Conservation (phyloP, 2,797 vertebrate species). For the Sardinella longiceps region DNA sequence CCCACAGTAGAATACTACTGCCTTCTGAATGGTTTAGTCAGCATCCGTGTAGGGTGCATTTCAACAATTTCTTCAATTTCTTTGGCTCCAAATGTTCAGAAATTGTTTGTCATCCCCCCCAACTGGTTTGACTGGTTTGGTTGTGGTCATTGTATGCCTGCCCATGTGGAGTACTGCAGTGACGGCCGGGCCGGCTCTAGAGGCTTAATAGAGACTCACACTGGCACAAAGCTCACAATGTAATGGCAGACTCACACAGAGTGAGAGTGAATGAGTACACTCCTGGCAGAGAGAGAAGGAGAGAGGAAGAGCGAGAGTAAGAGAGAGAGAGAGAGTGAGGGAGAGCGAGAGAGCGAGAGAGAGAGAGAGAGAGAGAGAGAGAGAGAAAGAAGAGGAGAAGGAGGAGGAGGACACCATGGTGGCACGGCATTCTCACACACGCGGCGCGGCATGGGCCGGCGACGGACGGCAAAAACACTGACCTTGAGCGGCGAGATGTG, state of each 20-base stretch:
- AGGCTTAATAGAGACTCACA: conserved; percentile 31
- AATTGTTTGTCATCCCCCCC: not conserved
- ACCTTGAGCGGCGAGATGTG: conserved; percentile 98
- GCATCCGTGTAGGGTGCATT: not conserved
- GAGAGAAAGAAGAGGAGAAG: not conserved
- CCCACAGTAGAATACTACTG: not conserved
- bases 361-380: conserved; percentile 5
- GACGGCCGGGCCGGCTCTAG: conserved; percentile 4
- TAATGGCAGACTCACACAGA: conserved; percentile 37
- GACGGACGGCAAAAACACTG: conserved; percentile 49
- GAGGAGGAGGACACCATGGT: conserved; percentile 13
- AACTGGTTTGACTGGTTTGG: not conserved
- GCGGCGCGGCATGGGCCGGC: conserved; percentile 21
- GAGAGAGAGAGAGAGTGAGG: not conserved
- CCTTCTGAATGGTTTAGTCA: not conserved
- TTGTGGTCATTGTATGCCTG: not conserved
- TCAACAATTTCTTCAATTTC: not conserved
- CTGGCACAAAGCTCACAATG: conserved; percentile 29
- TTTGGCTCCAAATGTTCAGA: not conserved
- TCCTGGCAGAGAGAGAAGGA: conserved; percentile 7
- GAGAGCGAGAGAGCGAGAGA: not conserved
- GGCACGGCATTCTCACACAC: conserved; percentile 38
- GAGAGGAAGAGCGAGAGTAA: no score
- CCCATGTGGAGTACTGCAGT: not conserved
- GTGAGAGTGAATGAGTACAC: conserved; percentile 36